phyloP scores from a whole-genome alignment of 2,797 vertebrate genomes.

The Sternotherus odoratus region DNA sequence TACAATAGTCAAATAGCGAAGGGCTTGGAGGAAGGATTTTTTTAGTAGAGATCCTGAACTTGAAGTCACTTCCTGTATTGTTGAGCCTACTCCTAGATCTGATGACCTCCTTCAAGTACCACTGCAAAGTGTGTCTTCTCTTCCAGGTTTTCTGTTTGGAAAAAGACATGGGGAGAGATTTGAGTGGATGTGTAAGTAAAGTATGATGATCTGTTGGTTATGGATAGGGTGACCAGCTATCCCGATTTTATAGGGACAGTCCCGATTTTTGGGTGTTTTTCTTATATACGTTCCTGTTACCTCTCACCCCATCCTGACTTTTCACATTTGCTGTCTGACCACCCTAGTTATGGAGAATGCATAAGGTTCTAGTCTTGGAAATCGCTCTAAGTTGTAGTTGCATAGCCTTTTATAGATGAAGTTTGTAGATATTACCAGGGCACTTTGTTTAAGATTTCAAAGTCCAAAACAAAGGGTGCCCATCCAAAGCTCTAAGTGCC shows the following conservation, averaged over 20 bases:
- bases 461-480: not conserved
- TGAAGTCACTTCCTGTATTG: not conserved
- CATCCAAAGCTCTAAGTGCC: not conserved
- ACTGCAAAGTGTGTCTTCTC: rapidly evolving
- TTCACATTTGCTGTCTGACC: no score
- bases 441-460: not conserved
- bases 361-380: not conserved
- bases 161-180: not conserved
- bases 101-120: not conserved
- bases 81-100: not conserved
- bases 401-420: not conserved
- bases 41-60: rapidly evolving
- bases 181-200: not conserved
- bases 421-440: not conserved
- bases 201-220: not conserved
- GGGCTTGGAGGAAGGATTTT: not conserved
- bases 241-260: no score
- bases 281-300: no score
- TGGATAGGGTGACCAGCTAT: no score
- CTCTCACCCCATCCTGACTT: no score
- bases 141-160: not conserved
- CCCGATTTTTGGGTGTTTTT: no score
- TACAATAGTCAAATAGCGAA: not conserved
- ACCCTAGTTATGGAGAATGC: no score
- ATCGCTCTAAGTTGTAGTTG: not conserved